These are phyloP conservation scores for Agrotis segetum DNA, from an alignment of 2,888 invertebrate genomes.

Conservation along the genomic window DNA sequence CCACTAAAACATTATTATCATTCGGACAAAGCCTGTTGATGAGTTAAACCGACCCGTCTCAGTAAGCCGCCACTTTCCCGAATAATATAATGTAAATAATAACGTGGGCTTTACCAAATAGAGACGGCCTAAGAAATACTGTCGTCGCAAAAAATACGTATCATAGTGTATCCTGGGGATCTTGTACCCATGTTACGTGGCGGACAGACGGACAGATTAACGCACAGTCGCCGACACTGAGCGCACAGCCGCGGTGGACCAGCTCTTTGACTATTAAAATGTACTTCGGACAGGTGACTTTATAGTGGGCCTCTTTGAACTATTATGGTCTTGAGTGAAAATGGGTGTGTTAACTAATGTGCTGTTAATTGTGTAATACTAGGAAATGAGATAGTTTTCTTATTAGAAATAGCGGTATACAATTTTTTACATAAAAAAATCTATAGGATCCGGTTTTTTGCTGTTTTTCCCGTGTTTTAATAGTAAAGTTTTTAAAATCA, in stretches of 20 bases:
- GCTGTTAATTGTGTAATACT: background rate
- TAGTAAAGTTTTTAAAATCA: too few relatives aligned
- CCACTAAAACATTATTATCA: slow-evolving; percentile 37
- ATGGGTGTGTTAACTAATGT: background rate
- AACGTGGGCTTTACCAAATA: slow-evolving; percentile 58
- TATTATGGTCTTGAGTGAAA: slow-evolving; percentile 6
- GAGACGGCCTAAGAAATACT: slow-evolving; percentile 55
- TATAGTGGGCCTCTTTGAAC: slow-evolving; percentile 40
- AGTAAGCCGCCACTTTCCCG: slow-evolving; percentile 33
- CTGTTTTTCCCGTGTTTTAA: background rate
- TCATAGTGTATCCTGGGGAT: slow-evolving; percentile 63
- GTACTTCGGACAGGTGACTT: slow-evolving; percentile 49
- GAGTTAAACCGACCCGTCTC: slow-evolving; percentile 43
- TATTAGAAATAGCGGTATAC: background rate
- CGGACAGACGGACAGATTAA: slow-evolving; percentile 81
- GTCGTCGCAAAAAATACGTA: slow-evolving; percentile 65
- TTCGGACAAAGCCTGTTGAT: slow-evolving; percentile 46
- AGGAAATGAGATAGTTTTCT: background rate
- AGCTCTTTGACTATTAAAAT: slow-evolving; percentile 63
- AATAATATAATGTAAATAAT: slow-evolving; percentile 57
- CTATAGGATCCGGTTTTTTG: too few relatives aligned
- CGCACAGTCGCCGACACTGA: slow-evolving; percentile 70
- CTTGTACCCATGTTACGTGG: slow-evolving; percentile 69
- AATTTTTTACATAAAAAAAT: too few relatives aligned
- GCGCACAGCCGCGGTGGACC: slow-evolving; percentile 40